Base-by-base conservation (phyloP, 2,797 vertebrate genomes). In the Rhincodon typus region DNA sequence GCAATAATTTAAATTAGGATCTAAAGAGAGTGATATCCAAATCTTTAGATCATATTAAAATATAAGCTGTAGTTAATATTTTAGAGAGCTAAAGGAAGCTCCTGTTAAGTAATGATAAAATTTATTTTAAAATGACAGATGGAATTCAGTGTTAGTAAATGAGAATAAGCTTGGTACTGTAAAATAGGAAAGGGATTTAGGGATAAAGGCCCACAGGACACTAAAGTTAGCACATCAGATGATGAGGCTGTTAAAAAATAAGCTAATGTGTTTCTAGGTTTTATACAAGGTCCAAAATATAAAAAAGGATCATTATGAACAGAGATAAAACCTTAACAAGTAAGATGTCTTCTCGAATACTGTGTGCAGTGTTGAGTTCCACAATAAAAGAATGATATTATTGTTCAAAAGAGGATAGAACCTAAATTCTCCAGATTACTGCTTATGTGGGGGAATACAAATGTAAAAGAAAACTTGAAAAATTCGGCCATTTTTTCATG, bases 221-320 rank as follows among this genome's bases (percentile, higher is more conserved):
- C 19, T 87, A 53, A 87, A 88, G 27, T 25, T 34, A 50, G 86
- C 27, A 67, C 57, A n/a, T 91, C 34, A 91, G 88, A 34, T 23
- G 88, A 67, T 38, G 34, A 67, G 30, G 34, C 88, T 67, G 88
- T 91, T 90, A 23, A 66, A 87, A 91, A n/a, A 91, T 66, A 91
- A 91, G 88, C 30, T 34, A 62, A 34, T 62, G 30, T n/a, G 66
- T n/a, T 91, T 91, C 88, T 38, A 67, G 34, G 5, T 91, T 38
- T 91, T 23, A 91, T 91, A 38, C 57, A 57, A 53, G 88, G 23
- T 30, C 34, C n/a, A 21, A 34, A 67, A 91, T 91, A 67, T 67
- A 91, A n/a, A 91, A 38, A 19, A 19, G n/a, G 88, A 91, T 38
- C 66, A 91, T 91, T n/a, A 91, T 66, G 57, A 91, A 34, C 88